phyloP scores from a whole-genome alignment of 2,888 invertebrate genomes.

The Clostera curtula region DNA sequence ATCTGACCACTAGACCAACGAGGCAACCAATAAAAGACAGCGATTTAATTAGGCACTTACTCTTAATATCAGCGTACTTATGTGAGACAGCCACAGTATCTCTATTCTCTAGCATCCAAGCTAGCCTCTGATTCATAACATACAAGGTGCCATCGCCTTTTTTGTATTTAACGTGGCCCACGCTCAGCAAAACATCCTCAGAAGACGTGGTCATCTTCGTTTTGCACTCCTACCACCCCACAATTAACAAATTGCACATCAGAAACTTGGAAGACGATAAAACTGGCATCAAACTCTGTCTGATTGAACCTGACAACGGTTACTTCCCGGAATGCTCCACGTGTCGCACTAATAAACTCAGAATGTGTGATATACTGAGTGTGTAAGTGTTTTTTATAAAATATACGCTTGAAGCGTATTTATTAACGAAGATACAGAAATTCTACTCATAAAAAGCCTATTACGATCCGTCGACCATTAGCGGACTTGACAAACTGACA shows the following conservation, averaged over 20 bases:
- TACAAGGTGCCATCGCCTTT: slow-evolving; percentile 97
- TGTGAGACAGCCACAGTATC: slow-evolving; percentile 95
- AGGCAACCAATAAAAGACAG: too few species aligned
- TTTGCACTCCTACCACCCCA: slow-evolving; percentile 14
- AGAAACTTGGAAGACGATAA: slow-evolving; percentile 24
- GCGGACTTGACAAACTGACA: slow-evolving; percentile 52
- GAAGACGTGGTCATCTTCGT: slow-evolving; percentile 86
- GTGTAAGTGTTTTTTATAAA: slow-evolving; percentile 10
- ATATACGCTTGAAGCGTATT: slow-evolving; percentile 23
- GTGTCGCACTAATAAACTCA: slow-evolving; percentile 5
- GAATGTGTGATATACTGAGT: slow-evolving; percentile 7
- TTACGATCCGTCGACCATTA: slow-evolving; percentile 53
- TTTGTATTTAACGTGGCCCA: slow-evolving; percentile 93
- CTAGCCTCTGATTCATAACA: slow-evolving; percentile 95
- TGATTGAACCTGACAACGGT: slow-evolving; percentile 14
- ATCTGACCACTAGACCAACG: too few species aligned
- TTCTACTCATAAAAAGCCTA: slow-evolving; percentile 49
- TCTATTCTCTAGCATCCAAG: slow-evolving; percentile 96
- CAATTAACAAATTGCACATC: slow-evolving; percentile 17
- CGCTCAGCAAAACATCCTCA: slow-evolving; percentile 95
- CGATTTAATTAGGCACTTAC: slow-evolving; percentile 67
- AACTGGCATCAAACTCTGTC: slow-evolving; percentile 25
- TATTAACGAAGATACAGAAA: slow-evolving; percentile 39
- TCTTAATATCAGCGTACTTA: slow-evolving; percentile 96
- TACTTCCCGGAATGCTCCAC: slow-evolving; percentile 10